Conservation (phyloP, 2,113 vertebrate species). For the Oenanthe melanoleuca region DNA sequence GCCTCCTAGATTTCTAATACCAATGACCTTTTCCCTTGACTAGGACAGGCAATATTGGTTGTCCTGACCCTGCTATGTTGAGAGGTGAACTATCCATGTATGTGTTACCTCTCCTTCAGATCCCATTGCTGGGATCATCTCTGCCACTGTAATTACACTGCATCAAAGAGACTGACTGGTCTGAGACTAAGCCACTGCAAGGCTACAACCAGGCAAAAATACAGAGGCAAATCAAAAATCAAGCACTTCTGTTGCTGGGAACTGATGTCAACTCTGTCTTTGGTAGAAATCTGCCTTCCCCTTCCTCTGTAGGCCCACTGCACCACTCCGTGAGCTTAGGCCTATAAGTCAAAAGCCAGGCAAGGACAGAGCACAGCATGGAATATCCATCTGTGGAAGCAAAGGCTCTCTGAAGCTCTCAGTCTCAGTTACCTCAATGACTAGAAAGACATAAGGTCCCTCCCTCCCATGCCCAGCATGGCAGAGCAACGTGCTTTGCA, state of each 20-base stretch:
- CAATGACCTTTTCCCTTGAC: not conserved
- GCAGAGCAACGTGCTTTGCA: not conserved
- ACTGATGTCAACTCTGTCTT: not conserved
- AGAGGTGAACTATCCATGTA: not conserved
- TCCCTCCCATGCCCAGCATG: conserved; percentile 12
- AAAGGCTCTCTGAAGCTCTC: conserved; percentile 30
- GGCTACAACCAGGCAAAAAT: not conserved
- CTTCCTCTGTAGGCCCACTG: not conserved
- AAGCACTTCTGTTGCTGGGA: not conserved
- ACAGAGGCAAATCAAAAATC: not conserved
- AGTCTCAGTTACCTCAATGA: not conserved
- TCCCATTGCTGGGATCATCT: not conserved
- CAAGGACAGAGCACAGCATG: conserved; percentile 62
- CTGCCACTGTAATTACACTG: not conserved
- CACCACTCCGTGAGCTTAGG: not conserved
- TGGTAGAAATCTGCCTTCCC: not conserved
- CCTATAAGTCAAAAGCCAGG: conserved; percentile 43
- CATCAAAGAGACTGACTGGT: not conserved
- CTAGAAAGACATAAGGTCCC: not conserved
- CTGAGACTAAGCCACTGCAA: not conserved
- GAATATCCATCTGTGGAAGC: conserved; percentile 32
- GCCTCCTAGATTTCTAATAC: not conserved
- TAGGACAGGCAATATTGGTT: not conserved
- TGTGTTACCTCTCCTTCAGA: not conserved
- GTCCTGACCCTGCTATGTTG: not conserved